Evolutionary conservation across 2,888 invertebrate species (phyloP).

Genomic region (Itoplectis maculator): DNA sequence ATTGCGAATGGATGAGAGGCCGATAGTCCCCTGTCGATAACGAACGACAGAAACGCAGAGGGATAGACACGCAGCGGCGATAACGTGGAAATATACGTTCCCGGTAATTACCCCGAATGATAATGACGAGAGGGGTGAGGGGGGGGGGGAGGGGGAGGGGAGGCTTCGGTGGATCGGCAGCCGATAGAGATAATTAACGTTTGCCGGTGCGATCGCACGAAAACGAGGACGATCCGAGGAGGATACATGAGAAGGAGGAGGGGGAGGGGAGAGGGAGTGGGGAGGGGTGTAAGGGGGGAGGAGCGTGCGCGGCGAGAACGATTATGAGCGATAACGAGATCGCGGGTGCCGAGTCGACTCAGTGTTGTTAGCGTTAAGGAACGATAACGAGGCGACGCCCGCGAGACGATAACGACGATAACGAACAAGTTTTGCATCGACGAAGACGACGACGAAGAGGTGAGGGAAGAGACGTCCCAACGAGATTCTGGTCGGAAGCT

Average conservation of each 20-base stretch:
- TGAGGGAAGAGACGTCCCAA: not conserved
- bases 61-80: conserved; percentile 68
- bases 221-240: conserved; percentile 81
- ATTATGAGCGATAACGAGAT: conserved; percentile 81
- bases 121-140: conserved; percentile 77
- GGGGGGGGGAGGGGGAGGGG: conserved; percentile 46
- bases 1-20: conserved; percentile 6
- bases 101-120: conserved; percentile 82
- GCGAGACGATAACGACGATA: conserved; percentile 77
- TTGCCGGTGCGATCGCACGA: conserved; percentile 80
- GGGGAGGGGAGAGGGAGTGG: not conserved
- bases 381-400: conserved; percentile 74
- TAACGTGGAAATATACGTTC: conserved; percentile 77
- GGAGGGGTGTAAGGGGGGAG: not conserved
- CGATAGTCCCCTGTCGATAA: conserved; percentile 49
- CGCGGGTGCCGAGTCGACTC: conserved; percentile 50
- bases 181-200: conserved; percentile 83
- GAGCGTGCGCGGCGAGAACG: conserved; percentile 61
- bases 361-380: conserved; percentile 83
- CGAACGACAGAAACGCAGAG: conserved; percentile 40
- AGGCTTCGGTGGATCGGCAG: conserved; percentile 60
- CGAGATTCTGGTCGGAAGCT: conserved; percentile 16
- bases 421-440: conserved; percentile 70
- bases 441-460: conserved; percentile 58
- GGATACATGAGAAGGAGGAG: conserved; percentile 70